A percentile compares a stretch with the other conserved stretches of the same genome.
These are phyloP conservation scores for Orchesella flavescens DNA, from an alignment of 2,888 invertebrate genomes.

Conservation along the genomic window DNA sequence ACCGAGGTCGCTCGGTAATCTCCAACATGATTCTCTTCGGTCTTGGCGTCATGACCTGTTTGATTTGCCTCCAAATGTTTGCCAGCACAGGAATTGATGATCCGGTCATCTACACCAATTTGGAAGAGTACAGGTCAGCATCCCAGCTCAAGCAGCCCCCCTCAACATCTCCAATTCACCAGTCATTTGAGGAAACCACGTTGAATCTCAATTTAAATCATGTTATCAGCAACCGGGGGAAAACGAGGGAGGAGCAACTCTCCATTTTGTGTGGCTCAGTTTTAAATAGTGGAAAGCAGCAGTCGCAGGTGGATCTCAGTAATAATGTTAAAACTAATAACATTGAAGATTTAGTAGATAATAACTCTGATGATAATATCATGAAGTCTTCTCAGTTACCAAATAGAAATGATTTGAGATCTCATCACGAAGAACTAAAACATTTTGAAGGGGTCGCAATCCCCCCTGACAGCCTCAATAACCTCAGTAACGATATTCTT, in stretches of 20 bases:
- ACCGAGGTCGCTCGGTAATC: slow-evolving; percentile 60
- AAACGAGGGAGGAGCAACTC: slow-evolving; percentile 3
- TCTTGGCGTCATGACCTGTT: slow-evolving; percentile 65
- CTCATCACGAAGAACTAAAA: slow-evolving; percentile 51
- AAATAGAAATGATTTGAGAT: slow-evolving; percentile 38
- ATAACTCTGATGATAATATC: too few relatives aligned
- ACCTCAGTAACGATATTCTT: slow-evolving; percentile 46
- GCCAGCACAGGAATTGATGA: slow-evolving; percentile 53
- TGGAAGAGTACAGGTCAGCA: slow-evolving; percentile 54
- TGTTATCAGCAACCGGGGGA: slow-evolving; percentile 33
- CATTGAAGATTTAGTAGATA: too few relatives aligned
- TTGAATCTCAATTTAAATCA: slow-evolving; percentile 21
- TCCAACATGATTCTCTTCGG: slow-evolving; percentile 65
- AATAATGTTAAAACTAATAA: not conserved
- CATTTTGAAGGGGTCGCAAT: slow-evolving; percentile 50
- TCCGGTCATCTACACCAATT: slow-evolving; percentile 59
- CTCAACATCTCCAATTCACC: slow-evolving; percentile 9
- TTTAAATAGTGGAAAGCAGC: too few relatives aligned
- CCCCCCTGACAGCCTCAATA: slow-evolving; percentile 37
- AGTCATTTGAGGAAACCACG: not conserved
- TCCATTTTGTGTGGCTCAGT: slow-evolving; percentile 28
- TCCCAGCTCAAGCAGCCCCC: slow-evolving; percentile 22
- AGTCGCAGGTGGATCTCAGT: not conserved
- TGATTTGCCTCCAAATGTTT: slow-evolving; percentile 62
- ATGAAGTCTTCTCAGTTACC: slow-evolving; percentile 34